Percentiles rank a stretch among this genome's conserved stretches.
Conservation (phyloP, 2,113 vertebrate genomes). For the Brachyhypopomus occidentalis region DNA sequence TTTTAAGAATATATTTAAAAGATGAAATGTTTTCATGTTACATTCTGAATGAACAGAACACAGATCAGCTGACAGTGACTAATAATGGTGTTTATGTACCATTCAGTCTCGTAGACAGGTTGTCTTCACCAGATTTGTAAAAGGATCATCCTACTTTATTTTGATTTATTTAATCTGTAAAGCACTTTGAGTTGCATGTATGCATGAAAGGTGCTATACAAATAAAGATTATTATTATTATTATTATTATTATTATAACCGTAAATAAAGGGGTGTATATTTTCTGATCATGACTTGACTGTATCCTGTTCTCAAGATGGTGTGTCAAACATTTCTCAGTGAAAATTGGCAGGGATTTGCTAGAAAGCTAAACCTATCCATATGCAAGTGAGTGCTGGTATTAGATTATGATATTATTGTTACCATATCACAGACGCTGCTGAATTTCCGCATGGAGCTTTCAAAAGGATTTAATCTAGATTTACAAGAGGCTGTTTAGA, state of each 20-base stretch:
- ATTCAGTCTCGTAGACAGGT: slow-evolving; percentile 16
- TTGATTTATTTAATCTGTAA: no score
- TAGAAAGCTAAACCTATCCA: not conserved
- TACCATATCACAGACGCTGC: not conserved
- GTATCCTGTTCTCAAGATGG: not conserved
- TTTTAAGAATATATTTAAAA: not conserved
- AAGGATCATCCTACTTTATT: slow-evolving; percentile 41
- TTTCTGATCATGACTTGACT: slow-evolving; percentile 6
- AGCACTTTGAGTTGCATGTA: no score
- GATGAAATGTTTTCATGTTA: slow-evolving; percentile 15
- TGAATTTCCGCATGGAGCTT: not conserved
- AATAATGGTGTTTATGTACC: not conserved
- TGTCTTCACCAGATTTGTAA: slow-evolving; percentile 33
- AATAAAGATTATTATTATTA: no score
- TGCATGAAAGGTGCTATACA: no score
- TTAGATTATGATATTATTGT: not conserved
- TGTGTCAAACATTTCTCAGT: not conserved
- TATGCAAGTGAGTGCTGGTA: not conserved
- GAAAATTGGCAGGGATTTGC: not conserved
- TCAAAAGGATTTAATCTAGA: not conserved
- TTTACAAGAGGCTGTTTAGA: no score
- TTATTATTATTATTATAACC: no score
- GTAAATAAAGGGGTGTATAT: slow-evolving; percentile 37
- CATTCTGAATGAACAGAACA: not conserved
- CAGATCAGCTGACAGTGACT: not conserved